Conservation (phyloP, 2,113 vertebrate genomes). For the Saimiri boliviensis region DNA sequence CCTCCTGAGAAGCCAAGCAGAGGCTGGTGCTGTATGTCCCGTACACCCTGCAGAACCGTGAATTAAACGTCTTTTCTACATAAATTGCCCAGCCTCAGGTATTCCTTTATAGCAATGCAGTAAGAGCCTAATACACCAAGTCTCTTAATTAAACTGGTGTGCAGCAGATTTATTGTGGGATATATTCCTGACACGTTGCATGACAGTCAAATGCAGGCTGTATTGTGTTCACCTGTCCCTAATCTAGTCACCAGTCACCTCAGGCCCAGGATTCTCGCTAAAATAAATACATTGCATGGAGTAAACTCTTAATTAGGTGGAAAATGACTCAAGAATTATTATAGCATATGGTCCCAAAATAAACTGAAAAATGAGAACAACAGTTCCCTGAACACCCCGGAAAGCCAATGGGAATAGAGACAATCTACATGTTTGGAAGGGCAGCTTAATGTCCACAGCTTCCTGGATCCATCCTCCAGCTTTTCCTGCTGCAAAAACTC, state of each 20-base stretch:
- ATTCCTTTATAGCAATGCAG: too few species aligned
- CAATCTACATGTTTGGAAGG: background rate
- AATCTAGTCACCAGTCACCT: background rate
- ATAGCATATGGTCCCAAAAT: too few species aligned
- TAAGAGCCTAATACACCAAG: too few species aligned
- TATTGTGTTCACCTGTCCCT: rapidly evolving
- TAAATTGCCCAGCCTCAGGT: too few species aligned
- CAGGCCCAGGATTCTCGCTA: background rate
- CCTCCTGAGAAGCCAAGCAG: too few species aligned
- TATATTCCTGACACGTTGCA: too few species aligned
- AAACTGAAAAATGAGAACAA: background rate
- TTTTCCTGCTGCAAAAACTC: background rate
- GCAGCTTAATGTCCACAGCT: background rate
- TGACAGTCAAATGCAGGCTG: rapidly evolving
- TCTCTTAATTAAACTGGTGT: background rate
- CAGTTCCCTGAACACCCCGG: rapidly evolving
- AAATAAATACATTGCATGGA: background rate
- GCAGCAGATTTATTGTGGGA: background rate
- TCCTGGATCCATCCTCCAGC: background rate
- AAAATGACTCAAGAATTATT: background rate
- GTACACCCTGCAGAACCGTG: too few species aligned
- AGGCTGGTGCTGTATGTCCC: too few species aligned
- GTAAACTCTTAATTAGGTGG: background rate
- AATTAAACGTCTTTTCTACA: too few species aligned
- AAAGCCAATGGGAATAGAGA: background rate